Base-by-base conservation (phyloP, 2,888 invertebrate genomes). In the Platerodrilus igneus region DNA sequence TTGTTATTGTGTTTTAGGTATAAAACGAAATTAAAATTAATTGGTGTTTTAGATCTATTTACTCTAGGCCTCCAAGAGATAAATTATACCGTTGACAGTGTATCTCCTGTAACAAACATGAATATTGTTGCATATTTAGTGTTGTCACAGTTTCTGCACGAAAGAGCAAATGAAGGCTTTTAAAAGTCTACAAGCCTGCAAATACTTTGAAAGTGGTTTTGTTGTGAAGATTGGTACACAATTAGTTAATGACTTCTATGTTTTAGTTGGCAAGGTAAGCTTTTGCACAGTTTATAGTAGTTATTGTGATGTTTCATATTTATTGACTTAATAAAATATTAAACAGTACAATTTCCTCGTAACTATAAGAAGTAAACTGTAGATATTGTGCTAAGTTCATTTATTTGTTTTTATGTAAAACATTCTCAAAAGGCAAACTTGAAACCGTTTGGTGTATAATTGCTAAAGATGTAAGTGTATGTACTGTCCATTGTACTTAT, bases 121-220 rank as follows among this genome's bases (percentile, higher is more conserved):
- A 36, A 44, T 17, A 36, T 36, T 20, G 29, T 36, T 2, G 10
- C 27, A 3, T 44, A 44, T 36, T 40, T 37, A 47, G 51, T 50
- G 7, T 13, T 22, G 43, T 21, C 40, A 37, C 13, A 40, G 41
- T 30, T 44, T 19, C 28, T 47, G 44, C 19, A 38, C 38, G 11
- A 27, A 32, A 8, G 17, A 37, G 22, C 47, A 47, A 11, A 39
- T 47, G 39, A 38, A 45, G 16, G 43, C 40, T 6, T 38, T 35
- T 23, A 46, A 46, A 28, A 42, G 37, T 29, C 17, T 46, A 10
- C 4, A 27, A 11, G 37, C 34, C 13, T 47, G 28, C 19, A 47
- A 43, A 37, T 43, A 43, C 34, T 43, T 41, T 44, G 41, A 40
- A 25, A 32, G 37, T 19, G 43, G 39, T 18, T 41, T 44, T 32